Percentiles rank a stretch among this genome's conserved stretches.
These are phyloP conservation scores for Thunnus thynnus DNA, from an alignment of 2,113 vertebrate genomes.

Conservation along the genomic window DNA sequence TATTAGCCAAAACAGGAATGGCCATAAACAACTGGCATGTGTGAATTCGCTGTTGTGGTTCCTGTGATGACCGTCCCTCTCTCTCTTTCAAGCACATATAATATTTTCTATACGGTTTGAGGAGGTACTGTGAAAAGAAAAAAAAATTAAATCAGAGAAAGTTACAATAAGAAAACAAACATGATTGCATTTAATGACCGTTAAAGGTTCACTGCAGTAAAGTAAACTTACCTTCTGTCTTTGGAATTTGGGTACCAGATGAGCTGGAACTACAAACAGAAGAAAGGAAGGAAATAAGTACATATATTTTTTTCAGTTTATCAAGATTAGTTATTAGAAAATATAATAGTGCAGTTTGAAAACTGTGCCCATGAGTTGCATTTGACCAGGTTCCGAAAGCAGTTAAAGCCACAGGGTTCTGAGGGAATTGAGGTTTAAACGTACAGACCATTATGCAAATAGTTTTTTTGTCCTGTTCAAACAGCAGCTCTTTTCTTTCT, in stretches of 20 bases:
- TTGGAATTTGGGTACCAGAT: constrained; percentile 78
- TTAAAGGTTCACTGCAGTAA: neutral
- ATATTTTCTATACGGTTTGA: constrained; percentile 80
- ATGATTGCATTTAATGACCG: neutral
- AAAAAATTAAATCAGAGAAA: neutral
- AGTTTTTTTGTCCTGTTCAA: constrained; percentile 34
- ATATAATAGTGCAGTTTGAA: constrained; percentile 32
- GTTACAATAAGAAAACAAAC: neutral
- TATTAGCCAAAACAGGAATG: constrained; percentile 20
- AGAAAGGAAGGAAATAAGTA: constrained; percentile 5
- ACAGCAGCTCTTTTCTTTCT: constrained; percentile 38
- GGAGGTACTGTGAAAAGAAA: constrained; percentile 77
- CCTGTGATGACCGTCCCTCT: constrained; percentile 16
- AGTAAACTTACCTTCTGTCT: constrained; percentile 80
- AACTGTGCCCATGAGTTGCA: constrained; percentile 60
- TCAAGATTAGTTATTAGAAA: neutral
- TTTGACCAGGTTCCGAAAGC: constrained; percentile 1
- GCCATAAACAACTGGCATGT: constrained; percentile 25
- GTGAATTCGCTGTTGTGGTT: constrained; percentile 7
- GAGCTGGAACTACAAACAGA: constrained; percentile 70
- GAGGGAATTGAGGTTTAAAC: neutral
- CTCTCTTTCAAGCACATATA: neutral
- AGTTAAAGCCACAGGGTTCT: constrained; percentile 68
- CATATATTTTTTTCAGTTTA: neutral
- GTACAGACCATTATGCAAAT: constrained; percentile 38